A percentile compares a stretch with the other conserved stretches of the same genome.
Conservation (phyloP, 2,888 invertebrate genomes). For the Microctonus hyperodae region DNA sequence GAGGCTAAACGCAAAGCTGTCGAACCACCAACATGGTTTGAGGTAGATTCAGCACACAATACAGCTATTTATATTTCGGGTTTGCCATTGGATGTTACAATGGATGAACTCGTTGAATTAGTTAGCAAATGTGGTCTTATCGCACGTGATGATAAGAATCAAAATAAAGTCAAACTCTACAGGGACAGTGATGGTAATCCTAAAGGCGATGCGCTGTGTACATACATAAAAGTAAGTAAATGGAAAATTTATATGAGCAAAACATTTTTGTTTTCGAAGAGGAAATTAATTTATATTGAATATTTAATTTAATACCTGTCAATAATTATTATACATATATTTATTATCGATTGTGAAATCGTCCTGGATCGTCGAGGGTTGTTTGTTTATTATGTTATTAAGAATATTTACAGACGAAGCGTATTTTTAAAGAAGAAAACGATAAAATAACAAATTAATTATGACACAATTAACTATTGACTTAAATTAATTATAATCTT, state of each 20-base stretch:
- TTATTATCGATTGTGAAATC: background rate
- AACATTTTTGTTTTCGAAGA: background rate
- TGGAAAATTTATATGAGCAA: too few species aligned
- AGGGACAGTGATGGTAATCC: conserved; percentile 78
- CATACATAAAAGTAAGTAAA: conserved; percentile 86
- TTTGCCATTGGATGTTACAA: conserved; percentile 85
- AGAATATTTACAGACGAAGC: conserved; percentile 32
- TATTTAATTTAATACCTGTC: background rate
- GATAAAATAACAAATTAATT: background rate
- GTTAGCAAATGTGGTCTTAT: conserved; percentile 98
- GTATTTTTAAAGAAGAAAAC: conserved; percentile 2
- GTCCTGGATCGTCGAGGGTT: too few species aligned
- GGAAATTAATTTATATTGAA: background rate
- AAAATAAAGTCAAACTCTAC: conserved; percentile 92
- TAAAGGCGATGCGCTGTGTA: conserved; percentile 97
- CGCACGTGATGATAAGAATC: conserved; percentile 83
- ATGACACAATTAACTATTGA: background rate
- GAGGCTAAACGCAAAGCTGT: conserved; percentile 64
- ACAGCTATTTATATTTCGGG: conserved; percentile 97
- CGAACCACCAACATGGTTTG: conserved; percentile 85
- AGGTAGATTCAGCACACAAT: conserved; percentile 85
- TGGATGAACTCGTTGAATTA: conserved; percentile 88
- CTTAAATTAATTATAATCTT: background rate
- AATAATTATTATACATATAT: background rate
- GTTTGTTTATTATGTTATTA: background rate